phyloP scores from a whole-genome alignment of 2,113 vertebrate genomes.

The Muntiacus reevesi region DNA sequence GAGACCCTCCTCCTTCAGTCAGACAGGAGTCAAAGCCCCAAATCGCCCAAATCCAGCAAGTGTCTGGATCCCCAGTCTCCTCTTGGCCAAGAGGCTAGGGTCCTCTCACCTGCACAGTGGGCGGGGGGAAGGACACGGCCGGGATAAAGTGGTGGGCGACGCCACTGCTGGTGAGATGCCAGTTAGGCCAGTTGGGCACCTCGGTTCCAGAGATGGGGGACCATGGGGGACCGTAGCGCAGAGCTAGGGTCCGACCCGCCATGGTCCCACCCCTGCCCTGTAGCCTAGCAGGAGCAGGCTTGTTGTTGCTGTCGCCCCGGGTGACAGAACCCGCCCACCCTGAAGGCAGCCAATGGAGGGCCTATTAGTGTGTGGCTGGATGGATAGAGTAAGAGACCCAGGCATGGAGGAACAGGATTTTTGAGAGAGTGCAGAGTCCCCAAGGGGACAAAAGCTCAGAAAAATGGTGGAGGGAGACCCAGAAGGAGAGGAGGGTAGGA shows the following conservation, averaged over 20 bases:
- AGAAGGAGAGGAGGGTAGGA: neutral
- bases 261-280: neutral
- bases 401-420: neutral
- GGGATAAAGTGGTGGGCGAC: slow-evolving; percentile 50
- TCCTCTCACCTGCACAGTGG: slow-evolving; percentile 58
- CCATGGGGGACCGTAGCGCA: neutral
- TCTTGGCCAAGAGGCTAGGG: neutral
- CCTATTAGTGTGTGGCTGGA: neutral
- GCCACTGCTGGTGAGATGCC: slow-evolving; percentile 72
- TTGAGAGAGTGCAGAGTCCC: neutral
- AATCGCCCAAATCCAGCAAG: neutral
- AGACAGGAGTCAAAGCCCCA: neutral
- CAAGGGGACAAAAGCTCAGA: neutral
- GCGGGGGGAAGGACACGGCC: slow-evolving; percentile 20
- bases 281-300: neutral
- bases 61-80: neutral
- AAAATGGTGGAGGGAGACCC: neutral
- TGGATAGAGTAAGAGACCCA: neutral
- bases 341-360: slow-evolving; percentile 25
- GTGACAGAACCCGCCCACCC: slow-evolving; percentile 55
- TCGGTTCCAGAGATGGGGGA: neutral
- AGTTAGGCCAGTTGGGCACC: slow-evolving; percentile 20
- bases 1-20: neutral
- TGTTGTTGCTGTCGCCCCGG: slow-evolving; percentile 63
- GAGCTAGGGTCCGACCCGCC: neutral